These are phyloP conservation scores for Linurgus olivaceus DNA, from an alignment of 2,797 vertebrate species.

Conservation along the genomic window DNA sequence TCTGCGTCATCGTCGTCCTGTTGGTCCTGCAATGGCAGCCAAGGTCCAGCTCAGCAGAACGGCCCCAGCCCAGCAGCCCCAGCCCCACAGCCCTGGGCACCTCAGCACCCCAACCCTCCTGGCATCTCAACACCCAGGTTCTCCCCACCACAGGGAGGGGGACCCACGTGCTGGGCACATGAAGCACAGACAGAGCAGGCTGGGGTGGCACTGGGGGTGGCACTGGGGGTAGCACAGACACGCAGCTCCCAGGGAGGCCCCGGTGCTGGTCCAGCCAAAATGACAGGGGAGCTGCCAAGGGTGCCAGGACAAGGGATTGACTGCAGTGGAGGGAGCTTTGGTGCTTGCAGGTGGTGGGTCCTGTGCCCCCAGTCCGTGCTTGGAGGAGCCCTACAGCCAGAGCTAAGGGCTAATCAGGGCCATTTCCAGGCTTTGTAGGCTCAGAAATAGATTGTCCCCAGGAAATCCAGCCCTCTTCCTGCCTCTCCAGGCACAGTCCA, in stretches of 20 bases:
- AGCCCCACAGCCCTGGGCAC: accelerated
- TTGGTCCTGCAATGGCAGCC: constrained; percentile 70
- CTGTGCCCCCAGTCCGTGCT: background rate
- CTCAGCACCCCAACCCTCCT: background rate
- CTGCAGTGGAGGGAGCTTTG: background rate
- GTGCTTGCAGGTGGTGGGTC: background rate
- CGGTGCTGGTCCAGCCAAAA: accelerated
- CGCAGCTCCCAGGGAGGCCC: accelerated
- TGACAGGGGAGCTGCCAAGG: accelerated
- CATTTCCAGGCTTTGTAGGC: background rate
- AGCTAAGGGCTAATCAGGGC: background rate
- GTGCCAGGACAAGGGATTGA: accelerated
- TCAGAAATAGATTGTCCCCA: background rate
- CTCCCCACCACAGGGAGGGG: background rate
- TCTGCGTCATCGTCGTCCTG: constrained; percentile 91
- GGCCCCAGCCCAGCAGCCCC: background rate
- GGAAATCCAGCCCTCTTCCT: background rate
- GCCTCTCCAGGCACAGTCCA: background rate
- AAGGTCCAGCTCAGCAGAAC: background rate
- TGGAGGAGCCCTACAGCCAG: background rate
- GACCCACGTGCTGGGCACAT: accelerated
- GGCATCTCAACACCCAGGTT: background rate
- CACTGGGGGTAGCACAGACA: background rate
- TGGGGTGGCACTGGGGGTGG: background rate
- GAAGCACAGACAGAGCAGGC: background rate